These are phyloP conservation scores for Drosophila demipolita DNA, from an alignment of 2,888 invertebrate genomes.

Conservation along the genomic window DNA sequence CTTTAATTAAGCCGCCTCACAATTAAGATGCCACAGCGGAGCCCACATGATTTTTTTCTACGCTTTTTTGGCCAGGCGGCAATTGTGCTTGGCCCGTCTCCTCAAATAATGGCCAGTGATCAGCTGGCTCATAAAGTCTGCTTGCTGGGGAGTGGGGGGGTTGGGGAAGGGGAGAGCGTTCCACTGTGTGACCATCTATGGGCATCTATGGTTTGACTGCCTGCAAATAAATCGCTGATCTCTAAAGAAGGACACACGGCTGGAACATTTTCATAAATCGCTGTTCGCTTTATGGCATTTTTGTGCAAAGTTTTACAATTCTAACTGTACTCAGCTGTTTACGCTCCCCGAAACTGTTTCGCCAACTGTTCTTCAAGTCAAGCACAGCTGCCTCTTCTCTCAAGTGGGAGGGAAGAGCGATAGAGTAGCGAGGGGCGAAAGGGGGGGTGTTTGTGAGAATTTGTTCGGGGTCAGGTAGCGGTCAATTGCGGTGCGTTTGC, in stretches of 20 bases:
- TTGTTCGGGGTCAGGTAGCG: slow-evolving; percentile 65
- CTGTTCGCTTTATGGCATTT: slow-evolving; percentile 69
- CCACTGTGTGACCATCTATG: slow-evolving; percentile 52
- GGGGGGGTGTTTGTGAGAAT: slow-evolving; percentile 1
- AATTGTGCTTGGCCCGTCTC: slow-evolving; percentile 33
- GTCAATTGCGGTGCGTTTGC: slow-evolving; percentile 49
- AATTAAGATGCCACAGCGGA: slow-evolving; percentile 52
- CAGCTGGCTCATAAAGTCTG: slow-evolving; percentile 75
- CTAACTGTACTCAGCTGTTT: slow-evolving; percentile 42
- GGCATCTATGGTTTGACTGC: slow-evolving; percentile 25
- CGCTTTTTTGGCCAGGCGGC: slow-evolving; percentile 23
- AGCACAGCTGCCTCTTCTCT: slow-evolving; percentile 5
- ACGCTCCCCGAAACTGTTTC: slow-evolving; percentile 4
- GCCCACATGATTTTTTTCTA: slow-evolving; percentile 50
- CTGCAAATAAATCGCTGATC: slow-evolving; percentile 69
- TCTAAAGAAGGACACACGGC: slow-evolving; percentile 64
- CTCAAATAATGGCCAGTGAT: slow-evolving; percentile 39
- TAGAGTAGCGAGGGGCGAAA: slow-evolving; percentile 19
- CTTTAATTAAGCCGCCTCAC: slow-evolving; percentile 51
- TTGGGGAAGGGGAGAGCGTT: slow-evolving; percentile 21
- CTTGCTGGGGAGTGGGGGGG: too few relatives aligned
- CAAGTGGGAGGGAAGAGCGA: not conserved
- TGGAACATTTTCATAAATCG: slow-evolving; percentile 75
- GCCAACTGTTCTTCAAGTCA: slow-evolving; percentile 2
- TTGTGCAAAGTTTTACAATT: slow-evolving; percentile 69